A percentile compares a stretch with the other conserved stretches of the same genome.
Evolutionary conservation across 2,797 vertebrate species (phyloP).

Genomic region (Acipenser oxyrinchus): DNA sequence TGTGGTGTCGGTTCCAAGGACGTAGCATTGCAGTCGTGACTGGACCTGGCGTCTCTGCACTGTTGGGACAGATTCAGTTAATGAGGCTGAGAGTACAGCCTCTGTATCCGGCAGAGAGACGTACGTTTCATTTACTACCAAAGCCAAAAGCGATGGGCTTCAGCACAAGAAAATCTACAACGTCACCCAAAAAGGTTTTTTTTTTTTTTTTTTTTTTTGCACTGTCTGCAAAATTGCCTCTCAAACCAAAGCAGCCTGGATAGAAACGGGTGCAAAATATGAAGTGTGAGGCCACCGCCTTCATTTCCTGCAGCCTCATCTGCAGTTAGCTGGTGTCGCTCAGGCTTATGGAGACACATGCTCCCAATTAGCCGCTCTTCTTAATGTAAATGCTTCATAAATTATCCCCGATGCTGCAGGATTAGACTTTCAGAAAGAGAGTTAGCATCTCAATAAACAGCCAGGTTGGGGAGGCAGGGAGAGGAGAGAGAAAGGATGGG

Average conservation of each 20-base stretch:
- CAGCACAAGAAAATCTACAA: too few species aligned
- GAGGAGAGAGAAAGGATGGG: constrained; percentile 28
- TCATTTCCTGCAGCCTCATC: constrained; percentile 48
- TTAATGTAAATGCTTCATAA: constrained; percentile 99
- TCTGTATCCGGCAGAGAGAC: too few species aligned
- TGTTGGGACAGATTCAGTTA: too few species aligned
- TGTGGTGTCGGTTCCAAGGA: too few species aligned
- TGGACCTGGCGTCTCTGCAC: too few species aligned
- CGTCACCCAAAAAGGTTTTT: too few species aligned
- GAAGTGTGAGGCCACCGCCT: neutral
- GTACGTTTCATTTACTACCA: too few species aligned
- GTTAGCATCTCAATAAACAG: constrained; percentile 95
- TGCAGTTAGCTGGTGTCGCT: constrained; percentile 72
- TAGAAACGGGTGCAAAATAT: neutral
- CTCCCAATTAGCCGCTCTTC: constrained; percentile 96
- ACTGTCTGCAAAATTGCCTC: neutral
- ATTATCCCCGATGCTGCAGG: constrained; percentile 86
- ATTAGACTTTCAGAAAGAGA: constrained; percentile 97
- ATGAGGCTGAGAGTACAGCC: too few species aligned
- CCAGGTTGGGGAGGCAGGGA: constrained; percentile 52
- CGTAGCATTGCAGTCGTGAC: too few species aligned
- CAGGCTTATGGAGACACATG: constrained; percentile 92
- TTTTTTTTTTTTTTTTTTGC: too few species aligned
- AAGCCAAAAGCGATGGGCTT: too few species aligned
- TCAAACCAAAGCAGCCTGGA: neutral